A percentile compares a stretch with the other conserved stretches of the same genome.
Evolutionary conservation across 2,888 invertebrate species (phyloP).

Genomic region (Synergus japonicus): DNA sequence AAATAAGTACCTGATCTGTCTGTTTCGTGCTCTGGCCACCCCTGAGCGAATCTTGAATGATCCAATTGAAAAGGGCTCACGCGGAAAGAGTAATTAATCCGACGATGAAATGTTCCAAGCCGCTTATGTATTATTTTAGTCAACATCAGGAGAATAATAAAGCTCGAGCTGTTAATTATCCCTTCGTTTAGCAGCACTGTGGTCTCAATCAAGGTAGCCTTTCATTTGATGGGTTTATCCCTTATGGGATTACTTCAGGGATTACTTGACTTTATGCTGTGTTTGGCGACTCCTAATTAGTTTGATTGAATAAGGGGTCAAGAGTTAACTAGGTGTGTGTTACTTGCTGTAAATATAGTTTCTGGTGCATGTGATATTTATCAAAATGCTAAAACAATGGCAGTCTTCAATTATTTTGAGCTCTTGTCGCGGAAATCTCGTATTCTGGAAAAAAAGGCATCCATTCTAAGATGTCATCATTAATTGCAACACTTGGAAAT

Average conservation of each 20-base stretch:
- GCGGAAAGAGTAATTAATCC: constrained; percentile 54
- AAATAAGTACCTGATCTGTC: constrained; percentile 44
- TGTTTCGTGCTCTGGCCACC: constrained; percentile 49
- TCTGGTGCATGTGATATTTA: not conserved
- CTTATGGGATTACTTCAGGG: not conserved
- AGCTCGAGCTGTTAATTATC: constrained; percentile 28
- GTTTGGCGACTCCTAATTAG: not conserved
- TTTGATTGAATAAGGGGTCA: not conserved
- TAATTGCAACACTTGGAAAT: too few species aligned
- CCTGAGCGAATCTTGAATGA: constrained; percentile 41
- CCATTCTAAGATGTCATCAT: not conserved
- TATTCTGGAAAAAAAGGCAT: not conserved
- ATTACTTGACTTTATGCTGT: not conserved
- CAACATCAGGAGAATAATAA: constrained; percentile 11
- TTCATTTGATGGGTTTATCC: constrained; percentile 16
- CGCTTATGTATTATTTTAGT: constrained; percentile 35
- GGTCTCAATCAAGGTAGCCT: constrained; percentile 29
- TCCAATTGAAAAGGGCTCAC: constrained; percentile 39
- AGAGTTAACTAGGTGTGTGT: not conserved
- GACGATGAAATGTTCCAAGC: constrained; percentile 23
- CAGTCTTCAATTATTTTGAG: too few species aligned
- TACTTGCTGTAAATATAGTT: not conserved
- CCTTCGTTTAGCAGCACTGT: not conserved
- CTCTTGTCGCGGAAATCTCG: too few species aligned
- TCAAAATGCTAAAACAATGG: not conserved